Evolutionary conservation across 2,113 vertebrate species (phyloP), one percentile per base, ranked within the genome.

Genomic region (Platichthys stellatus): DNA sequence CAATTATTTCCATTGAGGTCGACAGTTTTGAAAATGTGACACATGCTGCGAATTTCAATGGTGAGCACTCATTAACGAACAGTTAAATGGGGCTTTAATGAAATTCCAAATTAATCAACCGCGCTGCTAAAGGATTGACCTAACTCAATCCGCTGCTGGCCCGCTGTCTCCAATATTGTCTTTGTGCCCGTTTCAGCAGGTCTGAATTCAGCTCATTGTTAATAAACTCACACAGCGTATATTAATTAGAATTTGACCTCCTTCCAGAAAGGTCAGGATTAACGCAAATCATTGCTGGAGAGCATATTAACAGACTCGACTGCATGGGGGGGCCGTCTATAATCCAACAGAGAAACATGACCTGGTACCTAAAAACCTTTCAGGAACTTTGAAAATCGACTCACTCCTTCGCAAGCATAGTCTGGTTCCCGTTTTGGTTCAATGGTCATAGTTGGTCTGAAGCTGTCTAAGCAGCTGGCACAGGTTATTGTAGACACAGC

Each of bases 101-200:
- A 84, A 83, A 87, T 75, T 88, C 75, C 62, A 70, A 78, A 86
- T 88, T 43, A 90, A 90, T 87, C 78, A 78, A 68, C 56, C 70
- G 70, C 74, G 71, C 60, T 38, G 57, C 74, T 61, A 57, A 81
- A 81, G 43, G 79, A 74, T 72, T 83, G 83, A 85, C 80, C 74
- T 38, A 28, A 68, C 68, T 82, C 64, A 64, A 66, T 64, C 51
- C 20, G 71, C 38, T 38, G 26, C 79, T 71, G 74, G 61, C 47
- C 53, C 69, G 51, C 60, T 49, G 38, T 59, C 77, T 80, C 81
- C 26, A 81, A 76, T 74, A 67, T 80, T 71, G 69, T 83, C 81
- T 63, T 60, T 67, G 28, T 78, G 59, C 35, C 57, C 53, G 59
- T 74, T 78, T 75, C 57, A 69, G 59, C 17, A 12, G 54, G 60